Evolutionary conservation across 2,888 invertebrate species (phyloP), one percentile per base, ranked within the genome.

Genomic region (Agrotis ipsilon): DNA sequence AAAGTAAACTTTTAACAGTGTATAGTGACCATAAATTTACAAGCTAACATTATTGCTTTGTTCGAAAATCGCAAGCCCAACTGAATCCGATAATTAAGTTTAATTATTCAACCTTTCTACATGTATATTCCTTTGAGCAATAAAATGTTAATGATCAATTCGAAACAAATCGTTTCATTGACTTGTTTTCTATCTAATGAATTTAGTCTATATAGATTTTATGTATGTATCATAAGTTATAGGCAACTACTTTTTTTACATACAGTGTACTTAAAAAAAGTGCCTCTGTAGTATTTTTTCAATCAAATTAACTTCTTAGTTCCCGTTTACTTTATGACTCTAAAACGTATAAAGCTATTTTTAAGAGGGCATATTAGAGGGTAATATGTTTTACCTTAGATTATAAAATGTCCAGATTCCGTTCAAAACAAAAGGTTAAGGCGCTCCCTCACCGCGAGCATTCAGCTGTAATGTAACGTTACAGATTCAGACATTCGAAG

Each of bases 51-150:
- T n/a, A 64, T 64, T 61, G 49, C 48, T 62, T 65, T 54, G 68
- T 66, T 43, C 45, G 43, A 51, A 54, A 66, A 69, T 63, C 19
- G n/a, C 46, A 52, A 66, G 54, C n/a, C n/a, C n/a, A n/a, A n/a
- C n/a, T n/a, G n/a, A n/a, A n/a, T n/a, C 39, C 18, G 27, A 43
- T 59, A 55, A 24, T 68, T 46, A 68, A 68, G 62, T 63, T 62
- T 65, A 72, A 77, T 68, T 62, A 72, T 54, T 73, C 62, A 27
- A 59, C 58, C 49, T 59, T 32, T 55, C 54, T 48, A 58, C 60
- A 57, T 54, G 19, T 46, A 19, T 55, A 39, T 58, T 43, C 49
- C 21, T 62, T 73, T 61, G 18, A 21, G 46, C 49, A 64, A 39
- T 68, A 51, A 77, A 72, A 65, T 46, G 39, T 45, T 62, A 58